These are phyloP conservation scores for Illadopsis cleaveri DNA, from an alignment of 2,113 vertebrate species.

Conservation along the genomic window DNA sequence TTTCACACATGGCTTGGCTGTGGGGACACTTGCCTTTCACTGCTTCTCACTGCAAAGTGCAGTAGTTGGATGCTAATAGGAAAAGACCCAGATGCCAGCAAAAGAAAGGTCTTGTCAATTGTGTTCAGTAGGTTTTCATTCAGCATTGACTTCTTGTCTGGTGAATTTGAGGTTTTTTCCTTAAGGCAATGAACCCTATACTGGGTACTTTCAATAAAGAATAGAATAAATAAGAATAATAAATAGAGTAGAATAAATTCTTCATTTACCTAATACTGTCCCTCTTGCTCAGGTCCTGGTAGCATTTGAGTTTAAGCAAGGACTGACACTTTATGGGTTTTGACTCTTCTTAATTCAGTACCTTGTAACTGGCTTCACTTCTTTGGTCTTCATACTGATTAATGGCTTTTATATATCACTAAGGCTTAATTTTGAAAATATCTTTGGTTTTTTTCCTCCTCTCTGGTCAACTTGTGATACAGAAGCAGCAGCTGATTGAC, in stretches of 20 bases:
- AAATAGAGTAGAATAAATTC: not conserved
- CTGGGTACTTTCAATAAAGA: not conserved
- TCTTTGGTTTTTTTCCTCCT: accelerated
- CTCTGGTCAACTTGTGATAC: not conserved
- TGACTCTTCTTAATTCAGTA: not conserved
- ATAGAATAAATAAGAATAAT: too few relatives aligned
- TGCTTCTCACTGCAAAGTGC: not conserved
- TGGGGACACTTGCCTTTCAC: not conserved
- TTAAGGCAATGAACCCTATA: not conserved
- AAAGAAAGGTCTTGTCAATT: not conserved
- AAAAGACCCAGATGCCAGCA: not conserved
- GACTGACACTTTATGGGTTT: not conserved
- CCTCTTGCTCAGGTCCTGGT: not conserved
- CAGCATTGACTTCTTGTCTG: not conserved
- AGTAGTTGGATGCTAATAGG: not conserved
- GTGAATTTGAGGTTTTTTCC: not conserved
- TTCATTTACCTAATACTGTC: not conserved
- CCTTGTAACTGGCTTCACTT: not conserved
- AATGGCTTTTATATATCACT: not conserved
- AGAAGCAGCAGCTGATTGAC: slow-evolving; percentile 5
- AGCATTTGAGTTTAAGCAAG: not conserved
- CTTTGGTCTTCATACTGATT: not conserved
- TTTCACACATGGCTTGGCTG: not conserved
- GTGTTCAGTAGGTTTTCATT: not conserved
- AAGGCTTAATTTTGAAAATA: not conserved